Evolutionary conservation across 1,140 invertebrate species (phyloP).

Genomic region (Elymnias hypermnestra): DNA sequence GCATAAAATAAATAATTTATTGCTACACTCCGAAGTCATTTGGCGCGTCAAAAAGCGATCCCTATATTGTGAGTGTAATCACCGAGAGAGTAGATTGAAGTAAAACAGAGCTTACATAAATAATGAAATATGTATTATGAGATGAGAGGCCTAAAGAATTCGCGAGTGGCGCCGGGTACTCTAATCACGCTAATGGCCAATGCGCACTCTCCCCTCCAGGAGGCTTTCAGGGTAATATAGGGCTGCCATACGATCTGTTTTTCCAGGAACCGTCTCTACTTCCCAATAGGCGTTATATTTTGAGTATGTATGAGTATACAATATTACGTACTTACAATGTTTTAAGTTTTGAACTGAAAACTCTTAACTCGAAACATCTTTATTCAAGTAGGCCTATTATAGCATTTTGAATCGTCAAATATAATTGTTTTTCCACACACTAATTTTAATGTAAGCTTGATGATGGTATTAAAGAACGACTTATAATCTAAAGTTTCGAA

Average conservation of each 20-base stretch:
- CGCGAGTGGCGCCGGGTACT: slow-evolving; percentile 54
- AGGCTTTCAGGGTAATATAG: slow-evolving; percentile 67
- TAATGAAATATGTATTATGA: slow-evolving; percentile 75
- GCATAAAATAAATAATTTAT: slow-evolving; percentile 11
- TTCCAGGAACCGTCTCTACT: not conserved
- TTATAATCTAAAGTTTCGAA: no score
- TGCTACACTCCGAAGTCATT: slow-evolving; percentile 21
- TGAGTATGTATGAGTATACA: no score
- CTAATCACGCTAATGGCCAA: slow-evolving; percentile 74
- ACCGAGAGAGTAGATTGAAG: slow-evolving; percentile 62
- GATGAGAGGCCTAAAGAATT: slow-evolving; percentile 72
- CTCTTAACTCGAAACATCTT: no score
- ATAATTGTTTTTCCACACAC: no score
- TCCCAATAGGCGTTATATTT: no score
- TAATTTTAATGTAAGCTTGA: no score
- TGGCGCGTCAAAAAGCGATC: slow-evolving; percentile 30
- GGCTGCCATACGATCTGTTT: slow-evolving; percentile 26
- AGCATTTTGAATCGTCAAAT: no score
- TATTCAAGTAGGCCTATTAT: no score
- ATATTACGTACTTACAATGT: no score
- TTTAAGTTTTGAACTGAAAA: no score
- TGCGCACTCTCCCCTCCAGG: slow-evolving; percentile 48
- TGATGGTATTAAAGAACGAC: no score
- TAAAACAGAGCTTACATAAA: slow-evolving; percentile 70
- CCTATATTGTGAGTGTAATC: slow-evolving; percentile 53